Conservation (phyloP, 2,888 invertebrate genomes). For the Ptilodon capucinus region DNA sequence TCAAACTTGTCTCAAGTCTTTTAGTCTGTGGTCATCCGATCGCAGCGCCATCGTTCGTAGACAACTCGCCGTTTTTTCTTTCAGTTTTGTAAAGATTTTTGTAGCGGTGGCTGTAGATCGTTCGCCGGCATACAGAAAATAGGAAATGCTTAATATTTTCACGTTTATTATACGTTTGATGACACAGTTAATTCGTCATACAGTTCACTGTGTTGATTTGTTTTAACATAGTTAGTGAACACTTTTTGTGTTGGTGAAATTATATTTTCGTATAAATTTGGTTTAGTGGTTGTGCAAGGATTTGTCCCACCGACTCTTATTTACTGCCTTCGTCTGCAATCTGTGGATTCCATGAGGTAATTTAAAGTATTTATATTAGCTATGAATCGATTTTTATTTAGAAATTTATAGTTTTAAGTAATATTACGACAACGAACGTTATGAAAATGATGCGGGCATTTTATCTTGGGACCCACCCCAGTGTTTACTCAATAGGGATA, state of each 20-base stretch:
- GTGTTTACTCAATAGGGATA: conserved; percentile 18
- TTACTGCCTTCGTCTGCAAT: conserved; percentile 42
- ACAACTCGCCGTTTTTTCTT: conserved; percentile 24
- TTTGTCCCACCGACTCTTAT: conserved; percentile 55
- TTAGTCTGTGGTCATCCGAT: conserved; percentile 7
- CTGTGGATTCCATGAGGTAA: conserved; percentile 50
- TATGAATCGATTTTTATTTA: not conserved
- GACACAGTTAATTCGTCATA: conserved; percentile 60
- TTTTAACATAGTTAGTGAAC: conserved; percentile 50
- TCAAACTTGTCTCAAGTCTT: not conserved
- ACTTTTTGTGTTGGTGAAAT: conserved; percentile 58
- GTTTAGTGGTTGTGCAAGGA: conserved; percentile 74
- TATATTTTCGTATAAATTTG: conserved; percentile 61
- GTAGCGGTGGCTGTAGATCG: conserved; percentile 55
- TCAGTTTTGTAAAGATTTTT: conserved; percentile 74
- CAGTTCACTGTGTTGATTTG: conserved; percentile 49
- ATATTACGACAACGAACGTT: too few species aligned
- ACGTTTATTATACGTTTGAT: conserved; percentile 62
- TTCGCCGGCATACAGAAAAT: conserved; percentile 48
- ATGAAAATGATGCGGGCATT: conserved; percentile 50
- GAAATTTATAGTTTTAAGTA: not conserved
- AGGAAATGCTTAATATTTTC: conserved; percentile 69
- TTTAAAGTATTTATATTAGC: conserved; percentile 17
- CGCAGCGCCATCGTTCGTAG: conserved; percentile 43
- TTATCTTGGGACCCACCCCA: conserved; percentile 40